Conservation (phyloP, 2,797 vertebrate species). For the Cephalopachus bancanus region DNA sequence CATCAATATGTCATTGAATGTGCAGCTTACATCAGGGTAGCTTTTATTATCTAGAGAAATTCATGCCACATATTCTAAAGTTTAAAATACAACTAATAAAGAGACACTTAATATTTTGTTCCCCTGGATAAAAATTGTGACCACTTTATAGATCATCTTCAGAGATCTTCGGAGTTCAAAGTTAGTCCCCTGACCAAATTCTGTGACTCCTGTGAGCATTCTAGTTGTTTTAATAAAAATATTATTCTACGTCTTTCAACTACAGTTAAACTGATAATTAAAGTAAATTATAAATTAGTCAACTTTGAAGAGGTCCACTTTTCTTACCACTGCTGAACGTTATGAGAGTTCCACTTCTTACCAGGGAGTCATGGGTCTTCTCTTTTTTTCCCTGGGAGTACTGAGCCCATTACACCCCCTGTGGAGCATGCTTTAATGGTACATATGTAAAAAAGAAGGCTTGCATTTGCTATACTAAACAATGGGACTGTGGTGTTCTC, state of each 20-base stretch:
- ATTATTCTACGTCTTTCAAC: not conserved
- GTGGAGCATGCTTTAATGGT: not conserved
- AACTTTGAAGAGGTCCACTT: slow-evolving; percentile 3
- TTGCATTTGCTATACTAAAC: not conserved
- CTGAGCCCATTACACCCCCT: not conserved
- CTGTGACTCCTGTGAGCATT: not conserved
- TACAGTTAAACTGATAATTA: slow-evolving; percentile 29
- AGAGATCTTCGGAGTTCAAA: not conserved
- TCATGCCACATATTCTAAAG: not conserved
- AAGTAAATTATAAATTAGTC: slow-evolving; percentile 24
- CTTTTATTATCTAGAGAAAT: not conserved
- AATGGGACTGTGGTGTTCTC: not conserved
- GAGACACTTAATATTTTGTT: slow-evolving; percentile 23
- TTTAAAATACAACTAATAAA: slow-evolving; percentile 17
- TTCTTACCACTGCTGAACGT: not conserved
- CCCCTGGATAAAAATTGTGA: not conserved
- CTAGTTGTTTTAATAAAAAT: not conserved
- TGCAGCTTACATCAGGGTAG: not conserved
- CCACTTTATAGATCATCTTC: not conserved
- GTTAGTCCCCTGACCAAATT: not conserved
- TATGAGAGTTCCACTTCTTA: not conserved
- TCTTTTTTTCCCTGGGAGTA: not conserved
- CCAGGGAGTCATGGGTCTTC: not conserved
- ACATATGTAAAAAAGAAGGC: not conserved
- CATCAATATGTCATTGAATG: not conserved